phyloP scores from a whole-genome alignment of 1,140 invertebrate species.

The Scaptomyza hsui region DNA sequence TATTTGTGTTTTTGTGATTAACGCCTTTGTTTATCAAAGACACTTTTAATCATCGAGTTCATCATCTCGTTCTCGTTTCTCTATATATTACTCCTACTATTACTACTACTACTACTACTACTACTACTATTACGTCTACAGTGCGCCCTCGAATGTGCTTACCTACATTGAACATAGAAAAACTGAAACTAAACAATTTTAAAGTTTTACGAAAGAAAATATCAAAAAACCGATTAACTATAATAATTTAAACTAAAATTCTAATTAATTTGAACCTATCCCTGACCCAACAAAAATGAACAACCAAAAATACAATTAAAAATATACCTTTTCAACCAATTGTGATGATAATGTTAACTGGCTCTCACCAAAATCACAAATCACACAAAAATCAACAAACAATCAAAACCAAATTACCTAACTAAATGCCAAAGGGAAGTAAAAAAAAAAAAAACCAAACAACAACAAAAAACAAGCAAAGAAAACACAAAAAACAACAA shows the following conservation, averaged over 20 bases:
- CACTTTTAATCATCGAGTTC: slow-evolving; percentile 18
- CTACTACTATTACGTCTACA: slow-evolving; percentile 5
- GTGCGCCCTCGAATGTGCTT: slow-evolving; percentile 53
- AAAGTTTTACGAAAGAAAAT: slow-evolving; percentile 52
- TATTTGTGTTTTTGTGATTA: slow-evolving; percentile 26
- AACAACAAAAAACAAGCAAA: slow-evolving; percentile 37
- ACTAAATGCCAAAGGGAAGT: slow-evolving; percentile 16
- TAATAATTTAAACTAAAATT: slow-evolving; percentile 32
- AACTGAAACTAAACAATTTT: slow-evolving; percentile 41
- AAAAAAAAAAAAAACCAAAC: slow-evolving; percentile 28
- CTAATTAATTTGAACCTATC: slow-evolving; percentile 42
- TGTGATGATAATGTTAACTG: slow-evolving; percentile 27
- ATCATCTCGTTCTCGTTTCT: slow-evolving; percentile 34
- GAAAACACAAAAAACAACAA: slow-evolving; percentile 36
- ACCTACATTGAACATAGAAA: slow-evolving; percentile 39
- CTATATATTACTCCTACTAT: not conserved
- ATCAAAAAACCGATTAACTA: slow-evolving; percentile 27
- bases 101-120: not conserved
- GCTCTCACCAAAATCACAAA: slow-evolving; percentile 30
- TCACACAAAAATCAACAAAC: slow-evolving; percentile 29
- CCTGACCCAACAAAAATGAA: slow-evolving; percentile 18
- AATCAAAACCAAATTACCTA: slow-evolving; percentile 51
- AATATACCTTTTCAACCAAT: slow-evolving; percentile 3
- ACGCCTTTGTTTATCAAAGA: slow-evolving; percentile 17
- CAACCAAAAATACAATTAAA: not conserved